These are phyloP conservation scores for Hololepta plana DNA, from an alignment of 2,888 invertebrate species.

Conservation along the genomic window DNA sequence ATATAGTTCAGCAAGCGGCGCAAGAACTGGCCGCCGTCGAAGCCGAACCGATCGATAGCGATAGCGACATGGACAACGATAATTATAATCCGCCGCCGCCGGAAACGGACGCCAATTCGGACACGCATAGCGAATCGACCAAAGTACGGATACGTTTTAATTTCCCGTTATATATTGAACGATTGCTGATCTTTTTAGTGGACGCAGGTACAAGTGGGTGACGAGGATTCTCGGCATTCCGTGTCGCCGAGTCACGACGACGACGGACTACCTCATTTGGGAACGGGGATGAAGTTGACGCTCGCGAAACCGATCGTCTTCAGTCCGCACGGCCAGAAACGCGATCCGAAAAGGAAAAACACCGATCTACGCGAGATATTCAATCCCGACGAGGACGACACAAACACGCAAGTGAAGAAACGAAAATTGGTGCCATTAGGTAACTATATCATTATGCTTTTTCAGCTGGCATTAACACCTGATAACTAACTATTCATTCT, in stretches of 20 bases:
- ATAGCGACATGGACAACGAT: constrained; percentile 32
- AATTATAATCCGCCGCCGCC: constrained; percentile 22
- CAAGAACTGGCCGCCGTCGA: constrained; percentile 45
- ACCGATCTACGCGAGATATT: constrained; percentile 71
- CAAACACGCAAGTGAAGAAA: constrained; percentile 38
- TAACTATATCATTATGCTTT: constrained; percentile 19
- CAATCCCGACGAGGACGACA: constrained; percentile 65
- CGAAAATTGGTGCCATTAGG: constrained; percentile 64
- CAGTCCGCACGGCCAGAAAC: constrained; percentile 23
- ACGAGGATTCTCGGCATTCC: constrained; percentile 30
- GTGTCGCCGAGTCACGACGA: constrained; percentile 25
- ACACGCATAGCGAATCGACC: constrained; percentile 20
- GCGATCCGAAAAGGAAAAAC: constrained; percentile 43
- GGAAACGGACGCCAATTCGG: constrained; percentile 18
- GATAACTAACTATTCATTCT: constrained; percentile 4
- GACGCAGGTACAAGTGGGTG: constrained; percentile 26
- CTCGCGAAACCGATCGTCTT: constrained; percentile 25
- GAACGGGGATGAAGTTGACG: constrained; percentile 26
- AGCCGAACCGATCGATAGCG: constrained; percentile 59
- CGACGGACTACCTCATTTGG: constrained; percentile 17
- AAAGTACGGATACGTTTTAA: constrained; percentile 15
- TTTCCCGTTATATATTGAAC: no score
- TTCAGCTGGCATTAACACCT: background rate
- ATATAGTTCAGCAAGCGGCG: constrained; percentile 36
- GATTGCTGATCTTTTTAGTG: no score